Conservation (phyloP, 2,888 invertebrate genomes). For the Trachelus troglodyta region DNA sequence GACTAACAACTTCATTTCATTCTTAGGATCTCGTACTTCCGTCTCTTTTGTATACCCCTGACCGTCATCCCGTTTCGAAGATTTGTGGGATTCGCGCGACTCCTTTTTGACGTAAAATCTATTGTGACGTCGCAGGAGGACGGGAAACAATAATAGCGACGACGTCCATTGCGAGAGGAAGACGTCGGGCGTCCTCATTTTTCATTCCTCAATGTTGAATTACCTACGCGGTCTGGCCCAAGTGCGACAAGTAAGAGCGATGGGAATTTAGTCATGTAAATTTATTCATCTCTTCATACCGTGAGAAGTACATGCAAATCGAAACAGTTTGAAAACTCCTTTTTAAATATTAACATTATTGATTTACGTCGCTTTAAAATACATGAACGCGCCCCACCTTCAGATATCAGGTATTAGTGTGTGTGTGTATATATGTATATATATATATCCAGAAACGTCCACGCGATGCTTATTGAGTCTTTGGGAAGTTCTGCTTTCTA, state of each 20-base stretch:
- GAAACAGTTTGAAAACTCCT: slow-evolving; percentile 28
- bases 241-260: slow-evolving; percentile 9
- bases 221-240: neutral
- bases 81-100: neutral
- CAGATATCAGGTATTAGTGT: neutral
- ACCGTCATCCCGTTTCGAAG: neutral
- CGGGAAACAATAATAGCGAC: neutral
- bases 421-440: neutral
- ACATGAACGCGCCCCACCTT: neutral
- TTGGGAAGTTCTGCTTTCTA: neutral
- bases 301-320: slow-evolving; percentile 27
- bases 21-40: too few species aligned
- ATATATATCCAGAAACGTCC: neutral
- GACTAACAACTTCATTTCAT: neutral
- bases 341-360: slow-evolving; percentile 27
- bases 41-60: neutral
- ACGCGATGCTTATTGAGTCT: neutral
- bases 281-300: slow-evolving; percentile 27
- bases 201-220: neutral
- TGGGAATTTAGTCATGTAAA: slow-evolving; percentile 23
- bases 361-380: slow-evolving; percentile 19
- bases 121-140: neutral
- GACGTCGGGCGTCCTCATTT: neutral
- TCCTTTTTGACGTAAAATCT: neutral
- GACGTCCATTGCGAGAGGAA: neutral